These are phyloP conservation scores for Enteromius radiatus DNA, from an alignment of 2,797 vertebrate species.

Conservation along the genomic window DNA sequence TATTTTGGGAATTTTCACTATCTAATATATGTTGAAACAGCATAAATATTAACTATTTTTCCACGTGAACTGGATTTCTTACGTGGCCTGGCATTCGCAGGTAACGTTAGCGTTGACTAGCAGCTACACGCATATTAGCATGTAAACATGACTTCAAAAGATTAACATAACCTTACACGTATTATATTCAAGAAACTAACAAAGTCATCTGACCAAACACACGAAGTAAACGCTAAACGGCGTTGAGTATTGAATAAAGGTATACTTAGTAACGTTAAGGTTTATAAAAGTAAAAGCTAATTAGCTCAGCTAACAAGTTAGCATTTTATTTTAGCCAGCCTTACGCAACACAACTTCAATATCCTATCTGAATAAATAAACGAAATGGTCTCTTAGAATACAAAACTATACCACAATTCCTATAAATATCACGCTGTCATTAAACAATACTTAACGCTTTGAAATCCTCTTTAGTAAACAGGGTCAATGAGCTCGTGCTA, in stretches of 20 bases:
- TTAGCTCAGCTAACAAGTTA: slow-evolving; percentile 29
- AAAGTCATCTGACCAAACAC: background rate
- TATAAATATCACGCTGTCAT: background rate
- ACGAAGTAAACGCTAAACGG: background rate
- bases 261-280: too few species aligned
- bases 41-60: background rate
- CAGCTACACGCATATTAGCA: slow-evolving; percentile 12
- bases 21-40: background rate
- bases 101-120: background rate
- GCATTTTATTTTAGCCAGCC: background rate
- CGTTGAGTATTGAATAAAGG: background rate
- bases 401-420: too few species aligned
- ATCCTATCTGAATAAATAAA: background rate
- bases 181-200: background rate
- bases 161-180: background rate
- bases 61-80: background rate
- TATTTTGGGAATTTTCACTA: background rate
- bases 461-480: background rate
- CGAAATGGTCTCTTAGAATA: background rate
- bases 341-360: background rate
- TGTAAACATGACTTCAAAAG: slow-evolving; percentile 18
- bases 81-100: background rate
- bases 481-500: background rate
- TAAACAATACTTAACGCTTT: background rate
- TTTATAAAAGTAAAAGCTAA: background rate